Percentiles rank a stretch among this genome's conserved stretches.
These are phyloP conservation scores for Hyaena hyaena DNA, from an alignment of 2,113 vertebrate genomes.

Conservation along the genomic window DNA sequence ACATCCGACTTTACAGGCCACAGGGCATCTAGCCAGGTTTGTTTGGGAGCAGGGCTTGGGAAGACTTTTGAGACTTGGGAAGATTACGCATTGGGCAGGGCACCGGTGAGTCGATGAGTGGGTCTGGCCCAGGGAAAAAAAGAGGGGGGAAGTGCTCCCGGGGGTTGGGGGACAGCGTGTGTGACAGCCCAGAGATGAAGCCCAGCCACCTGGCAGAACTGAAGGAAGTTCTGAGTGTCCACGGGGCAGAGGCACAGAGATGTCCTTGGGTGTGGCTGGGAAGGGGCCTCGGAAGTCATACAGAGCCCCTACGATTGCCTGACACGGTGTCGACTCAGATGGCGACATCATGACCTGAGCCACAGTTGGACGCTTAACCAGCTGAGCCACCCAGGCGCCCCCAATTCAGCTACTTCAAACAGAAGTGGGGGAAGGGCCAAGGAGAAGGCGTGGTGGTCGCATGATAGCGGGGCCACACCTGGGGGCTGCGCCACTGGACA, in stretches of 20 bases:
- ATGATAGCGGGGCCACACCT: background rate
- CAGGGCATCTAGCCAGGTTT: background rate
- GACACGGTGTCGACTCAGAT: too few species aligned
- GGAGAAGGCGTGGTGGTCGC: background rate
- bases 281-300: background rate
- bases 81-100: too few species aligned
- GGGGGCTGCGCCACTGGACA: background rate
- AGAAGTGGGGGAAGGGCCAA: background rate
- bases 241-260: background rate
- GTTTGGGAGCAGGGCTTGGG: background rate
- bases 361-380: too few species aligned
- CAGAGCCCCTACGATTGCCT: too few species aligned
- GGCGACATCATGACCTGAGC: too few species aligned
- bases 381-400: too few species aligned
- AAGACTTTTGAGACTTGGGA: background rate
- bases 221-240: background rate
- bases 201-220: background rate
- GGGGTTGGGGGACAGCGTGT: background rate
- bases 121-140: background rate
- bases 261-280: background rate
- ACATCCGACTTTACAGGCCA: background rate
- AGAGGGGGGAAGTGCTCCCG: background rate
- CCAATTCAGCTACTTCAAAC: background rate
- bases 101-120: background rate
- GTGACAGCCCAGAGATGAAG: background rate